Percentiles rank a stretch among this genome's conserved stretches.
Conservation (phyloP, 1,140 invertebrate species). For the Platorchestia sp. region DNA sequence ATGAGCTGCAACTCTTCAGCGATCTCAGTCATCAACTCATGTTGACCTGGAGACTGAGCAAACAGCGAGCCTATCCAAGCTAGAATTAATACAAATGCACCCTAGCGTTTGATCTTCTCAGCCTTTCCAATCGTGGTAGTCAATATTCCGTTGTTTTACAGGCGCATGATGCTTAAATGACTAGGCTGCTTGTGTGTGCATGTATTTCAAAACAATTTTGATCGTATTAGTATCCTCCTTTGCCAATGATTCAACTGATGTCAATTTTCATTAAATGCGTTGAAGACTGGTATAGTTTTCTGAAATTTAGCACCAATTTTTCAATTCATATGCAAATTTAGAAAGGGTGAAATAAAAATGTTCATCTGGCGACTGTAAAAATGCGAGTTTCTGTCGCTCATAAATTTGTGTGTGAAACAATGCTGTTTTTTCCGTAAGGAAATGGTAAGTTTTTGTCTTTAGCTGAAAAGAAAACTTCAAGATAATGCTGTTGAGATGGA, state of each 20-base stretch:
- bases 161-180: neutral
- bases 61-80: neutral
- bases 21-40: neutral
- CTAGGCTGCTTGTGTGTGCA: neutral
- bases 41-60: neutral
- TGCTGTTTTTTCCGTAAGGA: too few relatives aligned
- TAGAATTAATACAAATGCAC: neutral
- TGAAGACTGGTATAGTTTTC: neutral
- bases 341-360: too few relatives aligned
- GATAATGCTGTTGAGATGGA: too few relatives aligned
- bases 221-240: neutral
- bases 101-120: neutral
- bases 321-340: too few relatives aligned
- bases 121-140: neutral
- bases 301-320: too few relatives aligned
- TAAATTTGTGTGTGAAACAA: too few relatives aligned
- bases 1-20: neutral
- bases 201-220: neutral
- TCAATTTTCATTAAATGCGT: neutral
- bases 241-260: neutral
- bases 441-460: too few relatives aligned
- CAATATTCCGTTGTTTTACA: neutral
- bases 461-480: too few relatives aligned
- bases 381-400: too few relatives aligned
- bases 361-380: too few relatives aligned